Conservation (phyloP, 2,888 invertebrate species). For the Drosophila antonietae region DNA sequence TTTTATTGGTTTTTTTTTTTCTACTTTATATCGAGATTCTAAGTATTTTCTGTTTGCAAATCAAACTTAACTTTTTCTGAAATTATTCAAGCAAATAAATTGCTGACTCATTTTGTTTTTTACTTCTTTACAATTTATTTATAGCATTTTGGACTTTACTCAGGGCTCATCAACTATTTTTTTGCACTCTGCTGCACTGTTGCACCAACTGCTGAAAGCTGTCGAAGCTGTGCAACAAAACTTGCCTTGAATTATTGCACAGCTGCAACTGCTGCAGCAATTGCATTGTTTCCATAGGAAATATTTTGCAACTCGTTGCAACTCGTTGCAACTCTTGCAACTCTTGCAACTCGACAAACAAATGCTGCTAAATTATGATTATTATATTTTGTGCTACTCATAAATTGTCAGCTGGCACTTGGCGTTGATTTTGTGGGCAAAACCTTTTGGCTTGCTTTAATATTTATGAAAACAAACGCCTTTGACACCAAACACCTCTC, state of each 20-base stretch:
- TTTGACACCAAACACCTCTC: slow-evolving; percentile 35
- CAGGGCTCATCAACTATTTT: neutral
- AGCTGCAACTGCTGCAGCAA: slow-evolving; percentile 31
- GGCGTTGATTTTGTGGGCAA: slow-evolving; percentile 44
- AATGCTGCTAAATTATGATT: slow-evolving; percentile 45
- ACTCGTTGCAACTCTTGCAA: slow-evolving; percentile 22
- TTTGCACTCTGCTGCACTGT: neutral
- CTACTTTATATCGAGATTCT: no score
- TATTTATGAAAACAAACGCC: slow-evolving; percentile 70
- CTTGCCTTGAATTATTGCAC: slow-evolving; percentile 54
- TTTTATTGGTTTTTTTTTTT: no score
- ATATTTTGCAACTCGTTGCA: slow-evolving; percentile 23
- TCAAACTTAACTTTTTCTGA: no score
- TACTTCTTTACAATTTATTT: neutral
- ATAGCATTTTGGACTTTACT: neutral
- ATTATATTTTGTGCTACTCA: slow-evolving; percentile 34
- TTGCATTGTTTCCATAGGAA: slow-evolving; percentile 55
- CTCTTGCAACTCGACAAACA: slow-evolving; percentile 48
- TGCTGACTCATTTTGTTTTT: neutral
- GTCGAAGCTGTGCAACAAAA: slow-evolving; percentile 39
- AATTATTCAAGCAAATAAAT: no score
- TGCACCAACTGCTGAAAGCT: slow-evolving; percentile 2
- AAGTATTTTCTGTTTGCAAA: no score
- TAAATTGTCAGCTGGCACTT: slow-evolving; percentile 44
- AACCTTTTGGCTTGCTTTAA: slow-evolving; percentile 59